A percentile compares a stretch with the other conserved stretches of the same genome.
phyloP scores from a whole-genome alignment of 2,888 invertebrate species.

The Drosophila austrosaltans region DNA sequence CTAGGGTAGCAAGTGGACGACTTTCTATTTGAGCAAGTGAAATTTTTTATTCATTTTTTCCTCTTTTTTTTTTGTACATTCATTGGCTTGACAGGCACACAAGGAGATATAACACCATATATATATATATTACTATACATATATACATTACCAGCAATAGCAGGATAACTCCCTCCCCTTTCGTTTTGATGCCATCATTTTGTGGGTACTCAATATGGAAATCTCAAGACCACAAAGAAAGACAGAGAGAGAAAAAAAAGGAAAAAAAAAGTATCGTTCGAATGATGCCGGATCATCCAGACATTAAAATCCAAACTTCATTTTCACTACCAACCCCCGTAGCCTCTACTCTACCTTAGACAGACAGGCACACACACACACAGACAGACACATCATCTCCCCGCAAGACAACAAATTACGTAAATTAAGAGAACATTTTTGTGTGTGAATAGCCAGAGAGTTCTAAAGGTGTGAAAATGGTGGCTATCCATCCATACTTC shows the following conservation, averaged over 20 bases:
- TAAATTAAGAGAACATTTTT: constrained; percentile 66
- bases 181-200: constrained; percentile 53
- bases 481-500: not conserved
- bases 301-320: constrained; percentile 45
- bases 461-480: constrained; percentile 24
- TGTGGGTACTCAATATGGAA: constrained; percentile 51
- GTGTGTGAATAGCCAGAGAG: constrained; percentile 20
- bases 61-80: constrained; percentile 51
- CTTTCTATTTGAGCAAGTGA: constrained; percentile 6
- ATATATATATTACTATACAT: not conserved
- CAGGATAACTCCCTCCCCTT: not conserved
- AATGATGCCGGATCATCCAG: constrained; percentile 57
- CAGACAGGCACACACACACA: not conserved
- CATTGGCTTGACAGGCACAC: constrained; percentile 42
- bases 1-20: not conserved
- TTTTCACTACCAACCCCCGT: not conserved
- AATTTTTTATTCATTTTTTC: constrained; percentile 26
- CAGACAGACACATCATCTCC: not conserved
- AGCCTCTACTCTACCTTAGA: not conserved
- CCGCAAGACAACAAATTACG: constrained; percentile 63
- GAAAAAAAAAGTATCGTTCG: constrained; percentile 26
- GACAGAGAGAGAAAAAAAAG: constrained; percentile 43
- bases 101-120: not conserved
- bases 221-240: constrained; percentile 49
- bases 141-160: not conserved